Percentiles rank a stretch among this genome's conserved stretches.
Evolutionary conservation across 2,797 vertebrate genomes (phyloP).

Genomic region (Lepus townsendii): DNA sequence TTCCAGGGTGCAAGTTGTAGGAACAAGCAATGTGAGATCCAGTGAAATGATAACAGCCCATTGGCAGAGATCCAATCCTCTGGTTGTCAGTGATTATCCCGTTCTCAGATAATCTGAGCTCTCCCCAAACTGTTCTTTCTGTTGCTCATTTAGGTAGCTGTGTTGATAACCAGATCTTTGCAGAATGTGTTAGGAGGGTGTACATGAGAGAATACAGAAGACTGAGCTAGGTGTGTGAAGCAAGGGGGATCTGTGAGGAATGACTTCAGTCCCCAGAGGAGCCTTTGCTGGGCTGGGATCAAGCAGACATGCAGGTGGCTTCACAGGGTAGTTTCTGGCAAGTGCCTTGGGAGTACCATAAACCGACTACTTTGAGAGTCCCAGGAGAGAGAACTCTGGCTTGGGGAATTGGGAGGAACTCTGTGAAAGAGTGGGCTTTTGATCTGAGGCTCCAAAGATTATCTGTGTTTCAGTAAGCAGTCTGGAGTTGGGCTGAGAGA

Average conservation of each 20-base stretch:
- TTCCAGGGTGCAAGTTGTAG: not conserved
- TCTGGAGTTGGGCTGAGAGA: not conserved
- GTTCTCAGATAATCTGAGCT: not conserved
- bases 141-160: not conserved
- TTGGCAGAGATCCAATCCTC: not conserved
- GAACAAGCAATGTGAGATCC: not conserved
- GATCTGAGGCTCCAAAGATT: not conserved
- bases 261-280: not conserved
- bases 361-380: not conserved
- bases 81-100: not conserved
- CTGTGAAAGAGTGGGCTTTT: not conserved
- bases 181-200: not conserved
- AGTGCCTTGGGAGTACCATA: rapidly evolving
- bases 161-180: not conserved
- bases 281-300: not conserved
- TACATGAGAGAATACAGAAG: not conserved
- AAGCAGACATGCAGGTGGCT: not conserved
- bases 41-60: not conserved
- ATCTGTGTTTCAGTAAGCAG: not conserved
- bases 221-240: not conserved
- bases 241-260: not conserved
- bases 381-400: not conserved
- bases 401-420: not conserved
- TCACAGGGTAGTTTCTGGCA: not conserved
- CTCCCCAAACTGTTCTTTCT: not conserved